Evolutionary conservation across 2,888 invertebrate genomes (phyloP).

Genomic region (Argynnis bischoffii): DNA sequence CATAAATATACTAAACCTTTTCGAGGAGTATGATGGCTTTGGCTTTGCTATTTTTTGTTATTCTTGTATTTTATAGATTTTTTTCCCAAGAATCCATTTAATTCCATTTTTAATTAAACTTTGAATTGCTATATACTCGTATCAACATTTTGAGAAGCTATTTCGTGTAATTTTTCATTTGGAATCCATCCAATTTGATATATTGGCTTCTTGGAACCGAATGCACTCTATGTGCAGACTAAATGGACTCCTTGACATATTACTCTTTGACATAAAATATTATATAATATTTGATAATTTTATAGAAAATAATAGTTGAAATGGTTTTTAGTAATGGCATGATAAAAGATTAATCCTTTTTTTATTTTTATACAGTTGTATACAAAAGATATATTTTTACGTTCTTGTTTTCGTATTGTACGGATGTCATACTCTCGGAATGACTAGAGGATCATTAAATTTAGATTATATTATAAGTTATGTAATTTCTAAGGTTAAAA

Average conservation of each 20-base stretch:
- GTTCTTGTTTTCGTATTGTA: no score
- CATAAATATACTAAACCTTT: no score
- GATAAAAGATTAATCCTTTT: no score
- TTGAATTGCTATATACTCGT: background rate
- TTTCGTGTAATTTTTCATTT: constrained; percentile 38
- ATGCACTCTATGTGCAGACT: constrained; percentile 11
- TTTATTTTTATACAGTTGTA: no score
- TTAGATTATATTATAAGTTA: no score
- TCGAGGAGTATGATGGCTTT: no score
- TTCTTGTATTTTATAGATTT: background rate
- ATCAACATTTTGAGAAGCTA: constrained; percentile 13
- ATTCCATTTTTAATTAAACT: background rate
- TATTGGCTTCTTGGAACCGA: constrained; percentile 38
- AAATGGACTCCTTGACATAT: constrained; percentile 20
- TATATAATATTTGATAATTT: constrained; percentile 8
- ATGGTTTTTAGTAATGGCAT: no score
- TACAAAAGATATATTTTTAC: no score
- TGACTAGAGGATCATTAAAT: no score
- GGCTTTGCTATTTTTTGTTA: no score
- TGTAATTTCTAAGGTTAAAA: no score
- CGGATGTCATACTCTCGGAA: no score
- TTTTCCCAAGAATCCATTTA: background rate
- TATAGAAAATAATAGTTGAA: background rate
- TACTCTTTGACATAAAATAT: constrained; percentile 12
- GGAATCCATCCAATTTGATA: constrained; percentile 40